Evolutionary conservation across 2,888 invertebrate genomes (phyloP), one percentile per base, ranked within the genome.

Genomic region (Sepioteuthis lessoniana): DNA sequence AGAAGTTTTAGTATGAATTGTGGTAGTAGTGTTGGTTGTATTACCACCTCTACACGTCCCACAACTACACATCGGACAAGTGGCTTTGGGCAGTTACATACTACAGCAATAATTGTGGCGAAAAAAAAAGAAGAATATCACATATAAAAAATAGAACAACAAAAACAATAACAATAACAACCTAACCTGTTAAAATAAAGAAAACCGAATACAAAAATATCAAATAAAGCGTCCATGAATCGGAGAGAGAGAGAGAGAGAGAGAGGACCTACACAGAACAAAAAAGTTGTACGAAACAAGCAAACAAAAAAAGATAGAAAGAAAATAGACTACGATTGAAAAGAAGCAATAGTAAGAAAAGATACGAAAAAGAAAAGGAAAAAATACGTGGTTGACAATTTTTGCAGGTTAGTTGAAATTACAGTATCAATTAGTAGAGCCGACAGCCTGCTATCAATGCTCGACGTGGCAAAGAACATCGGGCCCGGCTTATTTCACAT

Each of bases 31-130:
- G n/a, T 35, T 76, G n/a, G 76, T 76, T 76, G 76, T 76, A 76
- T 76, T 76, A 76, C n/a, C n/a, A 76, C n/a, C 76, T 35, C 76
- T 76, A 76, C 76, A 76, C 76, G 76, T 76, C 76, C 76, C 76
- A 76, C 76, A 16, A 76, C 76, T 76, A 76, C 76, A 76, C 76
- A 35, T 76, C 19, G 76, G 76, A 76, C 76, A 76, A 76, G 76
- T 76, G n/a, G 76, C 76, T 76, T 76, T 76, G n/a, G 76, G 76
- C 76, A n/a, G 76, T 76, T 76, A 76, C 76, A 76, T n/a, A 76
- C 76, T 35, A 76, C 76, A 76, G n/a, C 76, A 76, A 76, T 76
- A 76, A 76, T 76, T 76, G 76, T 76, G 76, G 76, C n/a, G 19
- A 76, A 76, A 76, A 76, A 76, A 35, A 76, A 28, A 31, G 8